phyloP scores from a whole-genome alignment of 2,888 invertebrate genomes.

The Chloroclystis v-ata region DNA sequence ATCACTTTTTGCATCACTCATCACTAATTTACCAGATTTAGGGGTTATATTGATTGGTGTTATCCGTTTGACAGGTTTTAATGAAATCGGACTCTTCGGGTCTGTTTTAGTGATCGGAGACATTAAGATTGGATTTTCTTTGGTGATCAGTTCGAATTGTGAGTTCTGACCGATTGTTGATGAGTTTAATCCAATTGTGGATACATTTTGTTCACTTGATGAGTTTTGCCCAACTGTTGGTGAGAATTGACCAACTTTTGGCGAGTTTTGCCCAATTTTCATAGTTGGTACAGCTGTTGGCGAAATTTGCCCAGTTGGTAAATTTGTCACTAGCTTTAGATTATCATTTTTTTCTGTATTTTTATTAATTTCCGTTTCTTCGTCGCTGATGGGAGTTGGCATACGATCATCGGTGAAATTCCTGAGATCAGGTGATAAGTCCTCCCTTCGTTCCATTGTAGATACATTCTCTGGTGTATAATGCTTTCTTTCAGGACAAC shows the following conservation, averaged over 20 bases:
- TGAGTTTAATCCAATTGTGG: no score
- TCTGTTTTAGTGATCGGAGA: slow-evolving; percentile 1
- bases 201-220: no score
- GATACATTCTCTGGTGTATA: slow-evolving; percentile 35
- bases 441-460: slow-evolving; percentile 38
- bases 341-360: background rate
- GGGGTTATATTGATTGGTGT: background rate
- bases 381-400: slow-evolving; percentile 50
- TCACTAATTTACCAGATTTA: background rate
- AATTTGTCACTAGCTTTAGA: no score
- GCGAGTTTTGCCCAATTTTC: no score
- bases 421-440: slow-evolving; percentile 46
- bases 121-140: background rate
- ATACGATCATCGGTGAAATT: slow-evolving; percentile 46
- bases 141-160: no score
- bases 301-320: background rate
- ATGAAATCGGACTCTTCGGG: background rate
- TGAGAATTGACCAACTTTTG: slow-evolving; percentile 7
- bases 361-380: slow-evolving; percentile 31
- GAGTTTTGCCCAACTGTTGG: background rate
- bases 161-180: no score
- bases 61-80: slow-evolving; percentile 7
- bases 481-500: slow-evolving; percentile 54
- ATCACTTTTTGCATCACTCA: background rate
- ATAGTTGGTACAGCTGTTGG: no score